These are phyloP conservation scores for Oreamnos americanus DNA, from an alignment of 2,113 vertebrate genomes.

Conservation along the genomic window DNA sequence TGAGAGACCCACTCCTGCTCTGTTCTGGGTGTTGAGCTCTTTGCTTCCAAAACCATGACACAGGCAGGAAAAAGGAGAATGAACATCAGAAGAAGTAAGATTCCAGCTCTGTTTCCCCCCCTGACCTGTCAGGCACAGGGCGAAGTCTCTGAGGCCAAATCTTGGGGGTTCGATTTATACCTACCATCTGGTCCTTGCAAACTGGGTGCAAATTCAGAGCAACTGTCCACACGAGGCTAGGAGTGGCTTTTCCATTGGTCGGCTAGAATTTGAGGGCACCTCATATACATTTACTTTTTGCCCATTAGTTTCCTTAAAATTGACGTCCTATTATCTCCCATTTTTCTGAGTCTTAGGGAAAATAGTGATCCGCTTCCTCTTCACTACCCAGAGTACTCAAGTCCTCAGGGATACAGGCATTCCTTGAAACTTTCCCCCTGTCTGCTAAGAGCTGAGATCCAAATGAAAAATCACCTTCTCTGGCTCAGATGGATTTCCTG, in stretches of 20 bases:
- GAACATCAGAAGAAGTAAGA: not conserved
- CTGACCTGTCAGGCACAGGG: not conserved
- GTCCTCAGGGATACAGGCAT: not conserved
- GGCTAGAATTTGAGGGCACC: not conserved
- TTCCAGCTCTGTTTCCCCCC: not conserved
- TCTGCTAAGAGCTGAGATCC: not conserved
- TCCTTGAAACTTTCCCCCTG: not conserved
- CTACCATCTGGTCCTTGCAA: not conserved
- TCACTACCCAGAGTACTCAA: not conserved
- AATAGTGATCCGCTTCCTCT: not conserved
- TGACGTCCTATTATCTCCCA: not conserved
- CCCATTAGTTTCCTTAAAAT: not conserved
- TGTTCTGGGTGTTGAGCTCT: not conserved
- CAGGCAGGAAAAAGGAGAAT: not conserved
- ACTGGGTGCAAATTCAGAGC: not conserved
- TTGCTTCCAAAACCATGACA: constrained; percentile 1
- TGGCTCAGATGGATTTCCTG: not conserved
- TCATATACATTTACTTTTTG: not conserved
- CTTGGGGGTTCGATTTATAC: not conserved
- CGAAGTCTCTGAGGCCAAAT: not conserved
- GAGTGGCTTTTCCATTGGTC: not conserved
- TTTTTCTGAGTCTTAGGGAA: not conserved
- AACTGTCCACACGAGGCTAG: not conserved
- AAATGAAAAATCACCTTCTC: not conserved
- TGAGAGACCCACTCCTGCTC: not conserved